Percentiles rank a stretch among this genome's conserved stretches.
Conservation (phyloP, 2,797 vertebrate genomes). For the Poeciliopsis turneri region DNA sequence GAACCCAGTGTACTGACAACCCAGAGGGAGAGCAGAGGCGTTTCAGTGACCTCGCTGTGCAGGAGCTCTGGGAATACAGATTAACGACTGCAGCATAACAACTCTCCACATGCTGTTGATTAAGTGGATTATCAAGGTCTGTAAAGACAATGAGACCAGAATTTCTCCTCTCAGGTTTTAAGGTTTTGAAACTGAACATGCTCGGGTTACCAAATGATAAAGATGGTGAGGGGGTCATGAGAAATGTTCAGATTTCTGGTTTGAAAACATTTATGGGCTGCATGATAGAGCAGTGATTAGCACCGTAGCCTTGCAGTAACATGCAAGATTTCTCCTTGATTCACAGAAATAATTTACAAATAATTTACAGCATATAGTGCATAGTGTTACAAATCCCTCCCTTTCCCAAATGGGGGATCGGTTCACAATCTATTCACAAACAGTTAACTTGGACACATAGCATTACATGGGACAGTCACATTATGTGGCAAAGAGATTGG, state of each 20-base stretch:
- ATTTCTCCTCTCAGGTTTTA: not conserved
- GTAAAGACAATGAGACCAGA: not conserved
- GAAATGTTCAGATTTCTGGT: not conserved
- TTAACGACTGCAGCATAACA: conserved; percentile 20
- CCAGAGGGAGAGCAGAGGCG: not conserved
- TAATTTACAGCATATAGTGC: no score
- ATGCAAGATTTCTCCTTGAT: no score
- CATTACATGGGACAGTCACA: no score
- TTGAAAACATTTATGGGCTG: not conserved
- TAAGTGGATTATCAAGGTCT: conserved; percentile 12
- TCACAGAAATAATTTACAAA: no score
- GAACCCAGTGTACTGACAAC: not conserved
- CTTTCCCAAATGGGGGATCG: no score
- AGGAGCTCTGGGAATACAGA: conserved; percentile 10
- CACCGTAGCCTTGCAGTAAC: not conserved
- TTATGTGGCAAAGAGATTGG: no score
- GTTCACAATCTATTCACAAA: no score
- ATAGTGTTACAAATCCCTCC: no score
- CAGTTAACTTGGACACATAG: no score
- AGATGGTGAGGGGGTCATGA: not conserved
- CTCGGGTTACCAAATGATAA: not conserved
- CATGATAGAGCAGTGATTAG: not conserved
- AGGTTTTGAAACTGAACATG: conserved; percentile 7
- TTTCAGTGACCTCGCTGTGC: conserved; percentile 3
- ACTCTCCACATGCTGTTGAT: conserved; percentile 10